These are phyloP conservation scores for Scaptomyza cyrtandrae DNA, from an alignment of 2,888 invertebrate species.

Conservation along the genomic window DNA sequence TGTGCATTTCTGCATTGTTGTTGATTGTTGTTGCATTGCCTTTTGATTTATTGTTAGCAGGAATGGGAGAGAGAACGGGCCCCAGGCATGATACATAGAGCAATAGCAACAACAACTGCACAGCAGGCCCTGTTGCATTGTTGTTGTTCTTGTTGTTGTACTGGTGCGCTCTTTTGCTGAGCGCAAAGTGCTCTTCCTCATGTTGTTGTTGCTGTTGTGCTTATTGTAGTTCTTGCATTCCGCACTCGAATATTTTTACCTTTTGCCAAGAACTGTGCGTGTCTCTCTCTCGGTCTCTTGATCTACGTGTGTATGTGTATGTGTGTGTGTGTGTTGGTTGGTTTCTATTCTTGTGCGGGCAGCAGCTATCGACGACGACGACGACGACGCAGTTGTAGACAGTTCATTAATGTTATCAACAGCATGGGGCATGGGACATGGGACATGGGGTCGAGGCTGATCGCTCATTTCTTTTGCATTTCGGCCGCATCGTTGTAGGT, in stretches of 20 bases:
- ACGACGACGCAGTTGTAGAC: slow-evolving; percentile 61
- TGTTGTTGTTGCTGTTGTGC: slow-evolving; percentile 10
- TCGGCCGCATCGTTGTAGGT: slow-evolving; percentile 56
- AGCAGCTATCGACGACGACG: slow-evolving; percentile 32
- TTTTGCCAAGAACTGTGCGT: slow-evolving; percentile 62
- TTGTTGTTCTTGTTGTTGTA: slow-evolving; percentile 17
- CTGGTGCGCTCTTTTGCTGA: slow-evolving; percentile 10
- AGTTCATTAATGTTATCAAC: slow-evolving; percentile 78
- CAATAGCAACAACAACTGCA: slow-evolving; percentile 38
- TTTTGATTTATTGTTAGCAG: slow-evolving; percentile 77
- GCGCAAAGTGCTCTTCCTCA: slow-evolving; percentile 7
- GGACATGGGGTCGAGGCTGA: slow-evolving; percentile 21
- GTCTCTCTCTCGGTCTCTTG: slow-evolving; percentile 19
- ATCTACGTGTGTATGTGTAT: slow-evolving; percentile 9
- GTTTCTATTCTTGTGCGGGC: slow-evolving; percentile 77
- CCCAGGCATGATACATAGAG: slow-evolving; percentile 35
- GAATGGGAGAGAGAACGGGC: slow-evolving; percentile 49
- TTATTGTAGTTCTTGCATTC: slow-evolving; percentile 41
- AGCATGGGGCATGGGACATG: slow-evolving; percentile 47
- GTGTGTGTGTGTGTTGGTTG: slow-evolving; percentile 36
- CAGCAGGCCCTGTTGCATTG: slow-evolving; percentile 29
- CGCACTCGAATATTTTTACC: slow-evolving; percentile 50
- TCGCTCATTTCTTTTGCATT: slow-evolving; percentile 38
- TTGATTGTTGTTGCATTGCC: slow-evolving; percentile 51
- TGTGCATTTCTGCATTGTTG: slow-evolving; percentile 48